Evolutionary conservation across 2,888 invertebrate genomes (phyloP).

Genomic region (Cephalotes varians): DNA sequence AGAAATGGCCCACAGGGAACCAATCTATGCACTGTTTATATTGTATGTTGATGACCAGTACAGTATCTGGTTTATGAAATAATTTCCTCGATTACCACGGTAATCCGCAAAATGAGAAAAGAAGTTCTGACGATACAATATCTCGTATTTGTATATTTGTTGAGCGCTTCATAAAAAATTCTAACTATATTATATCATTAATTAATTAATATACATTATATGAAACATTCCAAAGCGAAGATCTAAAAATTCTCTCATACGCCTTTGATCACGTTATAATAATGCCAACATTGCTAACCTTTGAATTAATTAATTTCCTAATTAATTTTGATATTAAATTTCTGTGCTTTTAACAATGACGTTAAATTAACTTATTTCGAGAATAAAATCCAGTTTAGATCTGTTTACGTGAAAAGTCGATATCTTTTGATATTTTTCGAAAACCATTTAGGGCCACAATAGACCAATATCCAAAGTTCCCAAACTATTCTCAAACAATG

Average conservation of each 20-base stretch:
- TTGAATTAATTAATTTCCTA: conserved; percentile 1
- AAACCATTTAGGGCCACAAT: neutral
- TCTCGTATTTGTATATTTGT: neutral
- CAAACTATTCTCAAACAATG: neutral
- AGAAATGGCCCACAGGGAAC: conserved; percentile 68
- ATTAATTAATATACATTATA: conserved; percentile 7
- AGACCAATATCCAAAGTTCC: conserved; percentile 15
- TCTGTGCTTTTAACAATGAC: neutral
- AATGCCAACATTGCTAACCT: neutral
- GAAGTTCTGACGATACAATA: neutral
- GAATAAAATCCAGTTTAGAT: neutral
- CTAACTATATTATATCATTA: neutral
- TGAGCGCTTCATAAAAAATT: neutral
- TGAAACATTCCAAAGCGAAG: neutral
- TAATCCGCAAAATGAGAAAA: neutral
- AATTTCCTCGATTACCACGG: conserved; percentile 20
- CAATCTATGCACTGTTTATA: conserved; percentile 55
- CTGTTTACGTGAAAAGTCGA: neutral
- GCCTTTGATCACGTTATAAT: neutral
- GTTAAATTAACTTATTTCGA: neutral
- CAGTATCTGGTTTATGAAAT: conserved; percentile 8
- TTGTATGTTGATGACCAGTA: conserved; percentile 44
- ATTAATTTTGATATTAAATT: conserved; percentile 5
- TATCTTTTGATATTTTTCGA: neutral
- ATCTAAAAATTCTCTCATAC: conserved; percentile 1